Evolutionary conservation across 2,113 vertebrate species (phyloP), one percentile per base, ranked within the genome.

Genomic region (Eublepharis macularius): DNA sequence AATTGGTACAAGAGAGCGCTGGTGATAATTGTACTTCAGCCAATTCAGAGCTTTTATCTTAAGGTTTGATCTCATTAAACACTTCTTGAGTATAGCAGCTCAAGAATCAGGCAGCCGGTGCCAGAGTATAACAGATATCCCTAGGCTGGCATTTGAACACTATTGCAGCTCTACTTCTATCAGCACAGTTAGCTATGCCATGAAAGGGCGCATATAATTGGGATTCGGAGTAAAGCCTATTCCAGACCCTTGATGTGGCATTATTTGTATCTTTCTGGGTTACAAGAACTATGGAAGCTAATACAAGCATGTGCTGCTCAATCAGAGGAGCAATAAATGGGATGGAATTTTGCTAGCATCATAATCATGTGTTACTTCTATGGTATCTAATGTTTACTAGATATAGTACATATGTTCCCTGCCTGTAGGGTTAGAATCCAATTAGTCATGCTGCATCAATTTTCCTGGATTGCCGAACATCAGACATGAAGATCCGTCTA

Each of bases 1-100:
- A 69, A 88, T 83, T 89, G 83, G 76, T 70, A 84, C 60, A 2
- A 54, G 83, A n/a, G 65, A 4, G 2, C 2, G 8, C 7, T 2
- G 82, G 5, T 86, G 80, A 87, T 74, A 82, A 90, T 84, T 43
- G 60, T 32, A 45, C 57, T 57, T 54, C 76, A 65, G 70, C 16
- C 43, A 51, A 54, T 66, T 80, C 29, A 63, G 17, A 45, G 84
- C 68, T 80, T 17, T 32, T 34, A 39, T 57, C 54, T 83, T 32
- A 24, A 14, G 60, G 68, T 47, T 32, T 39, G 51, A 73, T 32
- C 76, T 24, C 34, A 78, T 79, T 85, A 73, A 47, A 17, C 76
- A 72, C 12, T 54, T 45, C 45, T 32, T 32, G 47, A 60, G 26
- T 26, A 21, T 17, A 77, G 26, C 49, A 54, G 29, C 36, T 45